phyloP scores from a whole-genome alignment of 1,140 invertebrate genomes.

The Zaprionus capensis region DNA sequence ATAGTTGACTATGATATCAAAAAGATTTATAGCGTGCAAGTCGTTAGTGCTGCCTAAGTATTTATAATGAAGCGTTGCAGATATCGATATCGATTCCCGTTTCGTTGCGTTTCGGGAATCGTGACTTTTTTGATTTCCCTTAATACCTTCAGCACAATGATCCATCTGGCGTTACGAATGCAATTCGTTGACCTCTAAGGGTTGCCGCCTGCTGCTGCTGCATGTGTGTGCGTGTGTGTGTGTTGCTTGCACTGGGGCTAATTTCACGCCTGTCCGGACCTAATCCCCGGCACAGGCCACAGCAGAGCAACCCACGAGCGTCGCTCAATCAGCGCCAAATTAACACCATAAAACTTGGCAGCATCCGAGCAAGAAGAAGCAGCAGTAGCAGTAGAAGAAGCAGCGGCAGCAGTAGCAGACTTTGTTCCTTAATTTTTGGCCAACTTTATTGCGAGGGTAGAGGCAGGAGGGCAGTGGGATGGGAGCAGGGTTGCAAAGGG shows the following conservation, averaged over 20 bases:
- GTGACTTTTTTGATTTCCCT: background rate
- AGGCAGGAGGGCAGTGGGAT: background rate
- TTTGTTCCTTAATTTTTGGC: conserved; percentile 27
- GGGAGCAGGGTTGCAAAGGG: background rate
- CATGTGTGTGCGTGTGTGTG: background rate
- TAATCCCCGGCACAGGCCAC: conserved; percentile 41
- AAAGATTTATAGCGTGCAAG: background rate
- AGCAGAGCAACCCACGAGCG: conserved; percentile 37
- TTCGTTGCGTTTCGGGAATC: background rate
- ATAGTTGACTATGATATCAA: background rate
- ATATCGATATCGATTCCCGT: conserved; percentile 8
- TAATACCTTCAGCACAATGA: conserved; percentile 17
- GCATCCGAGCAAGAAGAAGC: conserved; percentile 13
- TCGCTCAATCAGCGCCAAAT: conserved; percentile 77
- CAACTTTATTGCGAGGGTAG: conserved; percentile 7
- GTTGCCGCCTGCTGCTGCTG: conserved; percentile 14
- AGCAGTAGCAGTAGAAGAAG: background rate
- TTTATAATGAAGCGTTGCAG: background rate
- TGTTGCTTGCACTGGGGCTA: conserved; percentile 39
- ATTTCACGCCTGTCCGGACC: conserved; percentile 51
- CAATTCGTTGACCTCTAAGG: conserved; percentile 46
- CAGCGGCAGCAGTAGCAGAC: conserved; percentile 11
- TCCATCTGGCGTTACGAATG: conserved; percentile 37
- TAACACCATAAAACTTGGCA: conserved; percentile 73
- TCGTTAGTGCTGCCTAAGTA: background rate